phyloP scores from a whole-genome alignment of 2,797 vertebrate species.

The Intellagama lesueurii region DNA sequence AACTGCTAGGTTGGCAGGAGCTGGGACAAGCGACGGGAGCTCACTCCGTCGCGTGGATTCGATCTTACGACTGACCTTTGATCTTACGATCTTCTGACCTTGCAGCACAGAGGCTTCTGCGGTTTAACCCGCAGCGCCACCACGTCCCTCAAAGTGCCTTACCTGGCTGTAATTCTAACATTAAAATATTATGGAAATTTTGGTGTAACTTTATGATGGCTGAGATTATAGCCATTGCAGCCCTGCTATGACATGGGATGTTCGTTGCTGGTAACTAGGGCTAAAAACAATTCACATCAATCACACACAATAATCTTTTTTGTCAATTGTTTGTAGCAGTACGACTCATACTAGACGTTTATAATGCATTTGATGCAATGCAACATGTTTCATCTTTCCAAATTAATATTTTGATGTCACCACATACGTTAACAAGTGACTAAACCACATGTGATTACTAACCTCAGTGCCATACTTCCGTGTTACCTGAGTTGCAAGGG shows the following conservation, averaged over 20 bases:
- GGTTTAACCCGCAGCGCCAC: too few relatives aligned
- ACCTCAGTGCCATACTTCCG: constrained; percentile 92
- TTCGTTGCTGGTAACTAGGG: neutral
- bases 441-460: constrained; percentile 52
- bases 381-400: neutral
- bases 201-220: neutral
- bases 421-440: neutral
- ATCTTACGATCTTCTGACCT: too few relatives aligned
- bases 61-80: too few relatives aligned
- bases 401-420: neutral
- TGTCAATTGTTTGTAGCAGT: neutral
- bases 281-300: neutral
- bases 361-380: neutral
- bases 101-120: too few relatives aligned
- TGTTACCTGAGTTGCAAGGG: constrained; percentile 87
- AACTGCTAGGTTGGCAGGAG: too few relatives aligned
- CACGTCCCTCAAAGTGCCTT: neutral
- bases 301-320: neutral
- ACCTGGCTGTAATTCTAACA: neutral
- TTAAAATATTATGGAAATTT: neutral
- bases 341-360: neutral
- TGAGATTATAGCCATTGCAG: neutral
- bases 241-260: neutral
- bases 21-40: too few relatives aligned
- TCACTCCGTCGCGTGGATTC: too few relatives aligned